A percentile compares a stretch with the other conserved stretches of the same genome.
Evolutionary conservation across 2,113 vertebrate species (phyloP).

Genomic region (Leptosomus discolor): DNA sequence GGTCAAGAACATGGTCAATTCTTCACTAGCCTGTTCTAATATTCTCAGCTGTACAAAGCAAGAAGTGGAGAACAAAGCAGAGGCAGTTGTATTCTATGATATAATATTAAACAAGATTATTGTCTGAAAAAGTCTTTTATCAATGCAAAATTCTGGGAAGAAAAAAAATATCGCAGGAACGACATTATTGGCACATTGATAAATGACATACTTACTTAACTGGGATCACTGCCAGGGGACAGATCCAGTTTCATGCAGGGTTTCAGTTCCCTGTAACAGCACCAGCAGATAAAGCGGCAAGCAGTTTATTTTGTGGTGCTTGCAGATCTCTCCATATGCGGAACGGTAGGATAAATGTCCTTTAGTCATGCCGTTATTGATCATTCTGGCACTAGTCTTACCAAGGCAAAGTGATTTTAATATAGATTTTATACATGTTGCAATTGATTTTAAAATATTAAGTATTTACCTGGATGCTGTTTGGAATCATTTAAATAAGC

Average conservation of each 20-base stretch:
- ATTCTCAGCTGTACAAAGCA: background rate
- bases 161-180: conserved; percentile 43
- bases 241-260: conserved; percentile 30
- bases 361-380: conserved; percentile 5
- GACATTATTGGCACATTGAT: conserved; percentile 46
- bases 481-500: background rate
- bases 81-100: background rate
- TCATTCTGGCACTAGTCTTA: conserved; percentile 13
- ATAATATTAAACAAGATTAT: conserved; percentile 6
- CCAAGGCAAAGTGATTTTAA: background rate
- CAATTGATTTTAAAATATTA: background rate
- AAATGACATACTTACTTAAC: conserved; percentile 31
- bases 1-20: background rate
- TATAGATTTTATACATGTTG: background rate
- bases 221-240: conserved; percentile 44
- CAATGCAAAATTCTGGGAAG: conserved; percentile 11
- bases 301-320: conserved; percentile 19
- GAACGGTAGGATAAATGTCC: background rate
- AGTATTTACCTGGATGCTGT: background rate
- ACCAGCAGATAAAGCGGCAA: conserved; percentile 27
- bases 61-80: background rate
- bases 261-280: conserved; percentile 18
- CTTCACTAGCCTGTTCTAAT: background rate
- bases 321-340: background rate
- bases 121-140: background rate